Percentiles rank a stretch among this genome's conserved stretches.
Conservation (phyloP, 2,797 vertebrate species). For the Natrix natrix region DNA sequence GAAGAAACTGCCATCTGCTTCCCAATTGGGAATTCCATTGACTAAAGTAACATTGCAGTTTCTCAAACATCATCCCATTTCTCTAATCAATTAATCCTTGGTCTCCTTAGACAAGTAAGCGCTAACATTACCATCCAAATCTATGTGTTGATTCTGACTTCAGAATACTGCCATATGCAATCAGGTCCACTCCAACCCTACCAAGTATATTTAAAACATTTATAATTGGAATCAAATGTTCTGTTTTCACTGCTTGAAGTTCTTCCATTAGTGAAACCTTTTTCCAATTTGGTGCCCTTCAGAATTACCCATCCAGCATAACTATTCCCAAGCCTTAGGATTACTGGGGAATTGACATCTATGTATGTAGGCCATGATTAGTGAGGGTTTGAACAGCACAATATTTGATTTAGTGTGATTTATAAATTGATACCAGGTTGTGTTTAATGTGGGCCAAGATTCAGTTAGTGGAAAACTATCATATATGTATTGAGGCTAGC, state of each 20-base stretch:
- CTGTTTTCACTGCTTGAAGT: background rate
- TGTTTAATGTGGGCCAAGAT: background rate
- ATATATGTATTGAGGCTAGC: background rate
- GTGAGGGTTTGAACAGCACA: background rate
- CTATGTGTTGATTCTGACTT: constrained; percentile 12
- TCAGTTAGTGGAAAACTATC: background rate
- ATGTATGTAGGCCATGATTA: background rate
- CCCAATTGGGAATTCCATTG: constrained; percentile 56
- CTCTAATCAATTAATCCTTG: constrained; percentile 21
- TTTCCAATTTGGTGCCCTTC: background rate
- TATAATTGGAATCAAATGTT: background rate
- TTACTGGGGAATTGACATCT: background rate
- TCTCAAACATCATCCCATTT: constrained; percentile 42
- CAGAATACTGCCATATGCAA: background rate
- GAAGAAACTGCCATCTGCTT: constrained; percentile 61
- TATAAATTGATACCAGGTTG: background rate
- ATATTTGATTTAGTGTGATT: background rate
- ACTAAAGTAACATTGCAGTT: constrained; percentile 35
- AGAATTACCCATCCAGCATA: background rate
- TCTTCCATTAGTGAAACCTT: background rate
- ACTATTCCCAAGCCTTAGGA: background rate
- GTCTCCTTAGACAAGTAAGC: constrained; percentile 48
- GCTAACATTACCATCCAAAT: constrained; percentile 32
- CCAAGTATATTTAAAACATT: background rate
- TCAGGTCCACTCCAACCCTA: background rate